Evolutionary conservation across 2,888 invertebrate genomes (phyloP).

Genomic region (Cetonia aurata): DNA sequence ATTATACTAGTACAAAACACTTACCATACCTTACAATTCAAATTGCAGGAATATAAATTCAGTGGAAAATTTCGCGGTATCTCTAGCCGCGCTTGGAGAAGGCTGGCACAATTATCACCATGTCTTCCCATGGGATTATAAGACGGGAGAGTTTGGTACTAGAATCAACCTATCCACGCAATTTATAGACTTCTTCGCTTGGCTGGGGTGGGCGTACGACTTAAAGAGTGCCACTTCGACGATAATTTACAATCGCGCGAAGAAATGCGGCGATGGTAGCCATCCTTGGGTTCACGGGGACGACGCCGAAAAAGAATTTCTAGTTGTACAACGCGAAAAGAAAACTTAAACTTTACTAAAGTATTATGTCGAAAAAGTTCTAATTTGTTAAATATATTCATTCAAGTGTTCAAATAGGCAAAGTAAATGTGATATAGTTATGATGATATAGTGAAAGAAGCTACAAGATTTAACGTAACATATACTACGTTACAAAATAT

Average conservation of each 20-base stretch:
- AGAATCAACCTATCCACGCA: slow-evolving; percentile 81
- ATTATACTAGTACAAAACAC: not conserved
- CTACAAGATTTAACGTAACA: slow-evolving; percentile 12
- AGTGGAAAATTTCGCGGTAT: slow-evolving; percentile 79
- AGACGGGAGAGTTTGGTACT: slow-evolving; percentile 69
- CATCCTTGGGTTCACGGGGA: slow-evolving; percentile 77
- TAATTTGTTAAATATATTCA: not conserved
- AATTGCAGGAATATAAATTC: slow-evolving; percentile 74
- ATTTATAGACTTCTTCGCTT: slow-evolving; percentile 84
- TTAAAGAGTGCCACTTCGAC: slow-evolving; percentile 74
- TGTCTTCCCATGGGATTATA: slow-evolving; percentile 75
- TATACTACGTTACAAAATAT: not conserved
- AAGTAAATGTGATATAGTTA: slow-evolving; percentile 30
- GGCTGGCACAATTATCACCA: slow-evolving; percentile 91
- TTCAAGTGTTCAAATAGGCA: slow-evolving; percentile 24
- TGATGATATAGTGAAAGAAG: not conserved
- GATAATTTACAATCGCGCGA: slow-evolving; percentile 72
- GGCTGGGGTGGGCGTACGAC: slow-evolving; percentile 86
- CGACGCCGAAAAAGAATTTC: slow-evolving; percentile 70
- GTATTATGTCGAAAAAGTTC: not conserved
- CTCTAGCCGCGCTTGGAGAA: slow-evolving; percentile 82
- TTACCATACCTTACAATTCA: not conserved
- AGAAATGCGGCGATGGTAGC: slow-evolving; percentile 73
- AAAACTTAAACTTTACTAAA: slow-evolving; percentile 20
- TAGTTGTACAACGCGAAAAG: slow-evolving; percentile 67